A percentile compares a stretch with the other conserved stretches of the same genome.
These are phyloP conservation scores for Morelia viridis DNA, from an alignment of 2,797 vertebrate species.

Conservation along the genomic window DNA sequence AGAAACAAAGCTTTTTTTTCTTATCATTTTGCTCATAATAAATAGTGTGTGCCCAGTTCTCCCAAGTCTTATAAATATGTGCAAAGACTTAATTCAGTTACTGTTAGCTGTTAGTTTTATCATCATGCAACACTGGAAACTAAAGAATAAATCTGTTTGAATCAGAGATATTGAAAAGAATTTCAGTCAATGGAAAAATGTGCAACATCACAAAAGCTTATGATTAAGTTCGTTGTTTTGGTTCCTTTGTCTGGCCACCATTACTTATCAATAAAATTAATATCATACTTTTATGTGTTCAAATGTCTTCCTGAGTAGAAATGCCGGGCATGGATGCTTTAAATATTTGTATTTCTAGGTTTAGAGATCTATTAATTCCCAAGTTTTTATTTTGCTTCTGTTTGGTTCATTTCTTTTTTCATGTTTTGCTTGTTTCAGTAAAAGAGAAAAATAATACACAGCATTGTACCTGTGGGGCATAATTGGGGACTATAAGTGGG, in stretches of 20 bases:
- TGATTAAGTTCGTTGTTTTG: neutral
- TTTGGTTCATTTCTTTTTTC: neutral
- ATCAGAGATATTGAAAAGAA: neutral
- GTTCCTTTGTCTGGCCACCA: neutral
- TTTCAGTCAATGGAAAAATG: neutral
- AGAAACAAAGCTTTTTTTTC: slow-evolving; percentile 11
- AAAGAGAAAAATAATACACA: neutral
- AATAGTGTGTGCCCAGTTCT: neutral
- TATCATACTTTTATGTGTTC: neutral
- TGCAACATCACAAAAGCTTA: neutral
- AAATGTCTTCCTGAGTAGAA: neutral
- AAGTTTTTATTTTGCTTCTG: neutral
- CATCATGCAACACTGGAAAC: neutral
- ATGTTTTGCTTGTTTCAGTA: neutral
- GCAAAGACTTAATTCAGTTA: neutral
- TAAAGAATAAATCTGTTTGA: neutral
- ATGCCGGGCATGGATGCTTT: neutral
- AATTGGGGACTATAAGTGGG: neutral
- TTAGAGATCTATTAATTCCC: neutral
- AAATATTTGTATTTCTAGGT: neutral
- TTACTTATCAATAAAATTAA: neutral
- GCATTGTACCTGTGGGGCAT: neutral
- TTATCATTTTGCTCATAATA: neutral
- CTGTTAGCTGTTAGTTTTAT: neutral
- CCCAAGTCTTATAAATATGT: neutral